phyloP scores from a whole-genome alignment of 2,113 vertebrate genomes.

The Meleagris gallopavo region DNA sequence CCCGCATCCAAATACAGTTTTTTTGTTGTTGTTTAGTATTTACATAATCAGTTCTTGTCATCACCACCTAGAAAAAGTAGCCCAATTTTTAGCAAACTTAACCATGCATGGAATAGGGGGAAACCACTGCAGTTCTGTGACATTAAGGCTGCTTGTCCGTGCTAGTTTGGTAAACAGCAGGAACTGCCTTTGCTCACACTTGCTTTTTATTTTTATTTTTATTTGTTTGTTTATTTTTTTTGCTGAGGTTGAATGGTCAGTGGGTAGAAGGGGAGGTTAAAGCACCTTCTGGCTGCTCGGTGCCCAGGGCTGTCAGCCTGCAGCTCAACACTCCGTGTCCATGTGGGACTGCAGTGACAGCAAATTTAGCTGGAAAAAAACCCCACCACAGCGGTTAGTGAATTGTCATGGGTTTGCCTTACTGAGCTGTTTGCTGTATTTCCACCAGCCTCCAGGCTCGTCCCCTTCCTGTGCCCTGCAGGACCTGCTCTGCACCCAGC shows the following conservation, averaged over 20 bases:
- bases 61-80: background rate
- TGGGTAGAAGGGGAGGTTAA: background rate
- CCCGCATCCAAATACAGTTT: background rate
- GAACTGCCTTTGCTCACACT: background rate
- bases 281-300: background rate
- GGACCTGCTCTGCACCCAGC: fast-evolving
- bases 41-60: background rate
- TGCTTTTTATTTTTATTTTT: too few relatives aligned
- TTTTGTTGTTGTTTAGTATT: background rate
- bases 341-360: background rate
- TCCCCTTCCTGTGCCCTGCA: background rate
- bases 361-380: background rate
- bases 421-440: background rate
- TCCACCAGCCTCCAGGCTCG: background rate
- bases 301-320: too few relatives aligned
- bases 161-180: background rate
- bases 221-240: too few relatives aligned
- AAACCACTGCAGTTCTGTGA: background rate
- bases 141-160: too few relatives aligned
- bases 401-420: background rate
- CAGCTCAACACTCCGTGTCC: background rate
- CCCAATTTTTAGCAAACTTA: background rate
- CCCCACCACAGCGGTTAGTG: too few relatives aligned
- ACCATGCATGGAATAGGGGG: fast-evolving
- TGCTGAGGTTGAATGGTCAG: background rate